Conservation (phyloP, 2,888 invertebrate species). For the Pachydiplax longipennis region DNA sequence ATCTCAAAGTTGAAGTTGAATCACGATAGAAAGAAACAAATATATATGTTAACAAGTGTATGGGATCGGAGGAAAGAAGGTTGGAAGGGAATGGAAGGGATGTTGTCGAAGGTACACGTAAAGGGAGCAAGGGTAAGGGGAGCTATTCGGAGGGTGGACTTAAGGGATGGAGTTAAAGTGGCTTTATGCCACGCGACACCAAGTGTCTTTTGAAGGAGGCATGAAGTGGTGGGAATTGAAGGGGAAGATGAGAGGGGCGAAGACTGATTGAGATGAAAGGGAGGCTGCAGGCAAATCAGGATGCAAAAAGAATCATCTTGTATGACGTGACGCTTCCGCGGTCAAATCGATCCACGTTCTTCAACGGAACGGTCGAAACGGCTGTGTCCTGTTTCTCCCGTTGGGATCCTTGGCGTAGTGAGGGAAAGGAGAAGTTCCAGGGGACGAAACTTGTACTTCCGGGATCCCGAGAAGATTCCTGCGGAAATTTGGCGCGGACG, state of each 20-base stretch:
- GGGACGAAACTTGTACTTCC: neutral
- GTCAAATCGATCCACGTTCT: neutral
- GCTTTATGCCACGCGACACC: slow-evolving; percentile 43
- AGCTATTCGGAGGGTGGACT: neutral
- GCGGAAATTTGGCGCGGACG: no score
- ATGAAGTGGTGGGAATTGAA: neutral
- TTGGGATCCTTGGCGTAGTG: neutral
- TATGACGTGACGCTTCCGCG: neutral
- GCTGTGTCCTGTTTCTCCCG: neutral
- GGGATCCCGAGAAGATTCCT: neutral
- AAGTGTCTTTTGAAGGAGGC: slow-evolving; percentile 3
- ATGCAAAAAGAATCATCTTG: neutral
- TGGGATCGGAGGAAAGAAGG: no score
- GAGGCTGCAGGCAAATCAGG: neutral
- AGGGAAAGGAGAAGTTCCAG: neutral
- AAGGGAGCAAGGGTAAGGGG: neutral
- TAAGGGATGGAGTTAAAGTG: slow-evolving; percentile 18
- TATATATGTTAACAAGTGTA: no score
- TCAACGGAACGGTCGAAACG: neutral
- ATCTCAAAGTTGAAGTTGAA: no score
- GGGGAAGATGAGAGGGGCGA: neutral
- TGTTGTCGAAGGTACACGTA: neutral
- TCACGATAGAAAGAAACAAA: no score
- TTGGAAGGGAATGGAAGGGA: neutral
- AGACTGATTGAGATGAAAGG: neutral